Conservation (phyloP, 2,888 invertebrate species). For the Xestia rhomboidea region DNA sequence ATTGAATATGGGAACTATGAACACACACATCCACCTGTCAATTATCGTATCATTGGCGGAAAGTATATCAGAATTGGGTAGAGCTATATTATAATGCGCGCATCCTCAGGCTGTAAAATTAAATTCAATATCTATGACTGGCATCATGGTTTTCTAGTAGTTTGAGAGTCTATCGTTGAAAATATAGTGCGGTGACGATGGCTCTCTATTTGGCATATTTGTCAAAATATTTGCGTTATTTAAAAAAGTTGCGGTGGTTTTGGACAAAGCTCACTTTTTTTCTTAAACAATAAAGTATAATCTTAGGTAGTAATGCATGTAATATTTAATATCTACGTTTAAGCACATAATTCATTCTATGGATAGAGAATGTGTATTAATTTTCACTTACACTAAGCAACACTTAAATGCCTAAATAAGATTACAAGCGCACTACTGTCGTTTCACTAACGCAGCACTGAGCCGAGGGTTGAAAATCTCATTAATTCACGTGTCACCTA, state of each 20-base stretch:
- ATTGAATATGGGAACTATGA: conserved; percentile 23
- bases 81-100: not conserved
- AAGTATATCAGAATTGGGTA: conserved; percentile 19
- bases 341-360: too few relatives aligned
- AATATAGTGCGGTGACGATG: not conserved
- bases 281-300: not conserved
- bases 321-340: not conserved
- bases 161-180: not conserved
- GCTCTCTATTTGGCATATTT: too few relatives aligned
- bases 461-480: not conserved
- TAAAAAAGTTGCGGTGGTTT: too few relatives aligned
- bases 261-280: not conserved
- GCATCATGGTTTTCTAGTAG: not conserved
- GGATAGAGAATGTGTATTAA: not conserved
- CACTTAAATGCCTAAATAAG: not conserved
- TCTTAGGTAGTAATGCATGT: not conserved
- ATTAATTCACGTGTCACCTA: not conserved
- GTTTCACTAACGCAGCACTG: not conserved
- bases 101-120: not conserved
- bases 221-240: not conserved
- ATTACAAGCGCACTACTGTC: not conserved
- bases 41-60: conserved; percentile 7
- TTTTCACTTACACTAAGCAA: not conserved
- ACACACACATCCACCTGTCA: conserved; percentile 21
- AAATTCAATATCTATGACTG: not conserved